Evolutionary conservation across 2,797 vertebrate genomes (phyloP).

Genomic region (Mareca strepera): DNA sequence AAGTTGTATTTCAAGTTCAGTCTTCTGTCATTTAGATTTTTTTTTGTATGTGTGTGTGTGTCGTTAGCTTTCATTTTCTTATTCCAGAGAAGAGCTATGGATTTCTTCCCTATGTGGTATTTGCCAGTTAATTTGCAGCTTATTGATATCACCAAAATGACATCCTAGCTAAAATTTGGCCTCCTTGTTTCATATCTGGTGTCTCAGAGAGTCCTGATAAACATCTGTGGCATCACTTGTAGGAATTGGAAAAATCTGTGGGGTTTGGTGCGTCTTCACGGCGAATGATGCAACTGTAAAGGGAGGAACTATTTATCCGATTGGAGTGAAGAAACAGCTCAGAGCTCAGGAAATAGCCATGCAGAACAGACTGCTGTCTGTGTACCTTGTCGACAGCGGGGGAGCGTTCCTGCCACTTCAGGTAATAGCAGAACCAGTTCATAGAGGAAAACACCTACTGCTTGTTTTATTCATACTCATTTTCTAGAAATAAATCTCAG

Average conservation of each 20-base stretch:
- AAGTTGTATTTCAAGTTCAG: neutral
- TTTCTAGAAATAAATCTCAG: neutral
- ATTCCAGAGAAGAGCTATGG: neutral
- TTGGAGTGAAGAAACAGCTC: conserved; percentile 88
- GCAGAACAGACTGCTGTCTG: conserved; percentile 84
- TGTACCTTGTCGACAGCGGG: conserved; percentile 87
- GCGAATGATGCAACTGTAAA: conserved; percentile 90
- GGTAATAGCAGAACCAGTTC: conserved; percentile 64
- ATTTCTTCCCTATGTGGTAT: neutral
- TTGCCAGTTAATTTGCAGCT: neutral
- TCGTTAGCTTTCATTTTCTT: neutral
- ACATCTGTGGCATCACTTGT: neutral
- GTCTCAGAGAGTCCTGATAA: neutral
- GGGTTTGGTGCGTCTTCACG: conserved; percentile 86
- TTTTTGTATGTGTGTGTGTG: too few relatives aligned
- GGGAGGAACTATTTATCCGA: conserved; percentile 86
- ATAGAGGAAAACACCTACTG: rapidly evolving
- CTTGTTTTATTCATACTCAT: neutral
- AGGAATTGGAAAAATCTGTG: conserved; percentile 87
- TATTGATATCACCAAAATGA: neutral
- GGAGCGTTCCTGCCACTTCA: conserved; percentile 89
- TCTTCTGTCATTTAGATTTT: neutral
- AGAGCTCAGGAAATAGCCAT: conserved; percentile 85
- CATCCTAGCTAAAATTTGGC: rapidly evolving
- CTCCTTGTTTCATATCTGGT: neutral